Base-by-base conservation (phyloP, 2,888 invertebrate species). In the Thereva unica region DNA sequence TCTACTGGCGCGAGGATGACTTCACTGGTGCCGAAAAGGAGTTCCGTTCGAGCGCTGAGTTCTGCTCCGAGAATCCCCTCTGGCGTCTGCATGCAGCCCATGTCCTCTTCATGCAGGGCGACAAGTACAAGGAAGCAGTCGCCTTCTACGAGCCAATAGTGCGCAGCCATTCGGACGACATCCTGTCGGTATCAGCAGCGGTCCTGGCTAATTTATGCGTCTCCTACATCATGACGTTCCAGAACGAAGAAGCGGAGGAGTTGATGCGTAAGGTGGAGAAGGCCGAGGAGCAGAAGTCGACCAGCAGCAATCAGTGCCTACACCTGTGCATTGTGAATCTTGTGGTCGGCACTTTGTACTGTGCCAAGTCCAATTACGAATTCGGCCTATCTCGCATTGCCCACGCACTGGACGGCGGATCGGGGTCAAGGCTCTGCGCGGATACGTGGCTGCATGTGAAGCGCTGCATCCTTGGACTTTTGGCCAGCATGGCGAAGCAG, bases 391-490 rank as follows among this genome's bases (percentile, higher is more conserved):
- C 97, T 0, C 85, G 98, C 69, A 94, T 99, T 0, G 96, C 98
- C 76, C 97, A 98, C 81, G 97, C 97, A 45, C 82, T 99, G 67
- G 82, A 82, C 66, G 79, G 80, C 23, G 82, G 80, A 3, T 78
- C 80, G 4, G 79, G 81, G 0, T 74, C 78, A 1, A 93, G 97
- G 77, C 84, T 99, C 6, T 97, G 98, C 10, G 95, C 97, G 0
- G 98, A 99, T 77, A 99, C 99, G 3, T 99, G 99, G 99, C 91
- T 94, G 78, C 97, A 98, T 78, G 93, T 97, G 1, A 98, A 98
- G 78, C 85, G 97, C 68, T 97, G 97, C 77, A 93, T 98, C 77
- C 82, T 98, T 6, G 93, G 93, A 5, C 83, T 95, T 70, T 85
- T 93, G 57, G 92, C 94, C 76, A 92, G 92, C 75, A 83, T 93